Base-by-base conservation (phyloP, 2,888 invertebrate genomes). In the Cheiracanthium punctorium region DNA sequence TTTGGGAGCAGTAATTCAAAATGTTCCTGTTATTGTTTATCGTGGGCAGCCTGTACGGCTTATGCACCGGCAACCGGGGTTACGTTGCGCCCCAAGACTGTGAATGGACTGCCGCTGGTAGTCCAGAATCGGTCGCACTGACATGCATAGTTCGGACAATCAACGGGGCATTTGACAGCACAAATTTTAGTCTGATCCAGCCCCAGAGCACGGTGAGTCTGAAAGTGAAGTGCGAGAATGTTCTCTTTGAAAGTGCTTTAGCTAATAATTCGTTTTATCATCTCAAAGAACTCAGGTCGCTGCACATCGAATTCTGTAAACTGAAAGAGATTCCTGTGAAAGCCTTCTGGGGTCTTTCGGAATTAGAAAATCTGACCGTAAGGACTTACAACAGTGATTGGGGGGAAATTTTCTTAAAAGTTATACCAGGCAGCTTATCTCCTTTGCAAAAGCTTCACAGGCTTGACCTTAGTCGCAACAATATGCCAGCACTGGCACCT, bases 101-200 rank as follows among this genome's bases (percentile, higher is more conserved):
- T 70, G 82, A 84, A 20, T 88, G 88, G 89, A 77, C 87, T 8
- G 82, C 88, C 17, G 84, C 87, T 32, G 87, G 80, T 14, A 79
- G 76, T 32, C 30, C 29, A 12, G 75, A 65, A 1, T 71, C 79
- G 4, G 87, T 89, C 24, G 74, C 88, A 2, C 71, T 89, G 29
- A 88, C 88, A 5, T 89, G 89, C 72, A 73, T 69, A 10, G 82
- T 90, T 28, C 80, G 88, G 29, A 89, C 90, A 64, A 80, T 89
- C 48, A 89, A 89, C 92, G 96, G 96, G 93, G 96, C 96, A 91
- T 96, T 95, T 91, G 96, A 95, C 92, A 95, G 95, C 89, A 97
- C 96, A 43, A 96, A 96, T 92, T 96, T 96, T 91, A 96, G 96
- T 92, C 95, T 96, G 80, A 96, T 96, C 88, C 96, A 96, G 69